Conservation (phyloP, 2,113 vertebrate genomes). For the Actenoides lindsayi region DNA sequence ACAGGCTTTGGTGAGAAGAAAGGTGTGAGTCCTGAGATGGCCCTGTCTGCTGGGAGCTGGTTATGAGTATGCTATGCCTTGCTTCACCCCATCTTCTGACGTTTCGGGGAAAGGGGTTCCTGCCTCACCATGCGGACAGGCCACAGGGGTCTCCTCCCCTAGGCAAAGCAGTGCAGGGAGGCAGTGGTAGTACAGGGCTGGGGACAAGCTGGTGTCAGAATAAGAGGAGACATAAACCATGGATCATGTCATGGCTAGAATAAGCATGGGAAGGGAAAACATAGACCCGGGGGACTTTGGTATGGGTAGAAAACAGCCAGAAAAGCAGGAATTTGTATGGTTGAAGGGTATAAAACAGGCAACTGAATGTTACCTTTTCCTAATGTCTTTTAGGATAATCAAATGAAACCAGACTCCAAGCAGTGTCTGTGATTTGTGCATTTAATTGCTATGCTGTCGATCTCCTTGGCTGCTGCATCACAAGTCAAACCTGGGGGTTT, state of each 20-base stretch:
- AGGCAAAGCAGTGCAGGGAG: rapidly evolving
- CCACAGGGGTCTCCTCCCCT: not conserved
- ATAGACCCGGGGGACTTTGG: not conserved
- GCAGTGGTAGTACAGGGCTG: not conserved
- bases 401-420: not conserved
- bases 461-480: not conserved
- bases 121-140: rapidly evolving
- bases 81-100: not conserved
- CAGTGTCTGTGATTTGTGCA: rapidly evolving
- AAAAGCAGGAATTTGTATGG: not conserved
- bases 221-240: not conserved
- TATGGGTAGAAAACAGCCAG: not conserved
- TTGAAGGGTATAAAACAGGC: not conserved
- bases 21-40: rapidly evolving
- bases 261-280: not conserved
- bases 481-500: not conserved
- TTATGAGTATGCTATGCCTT: rapidly evolving
- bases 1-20: not conserved
- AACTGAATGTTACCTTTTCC: not conserved
- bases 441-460: not conserved
- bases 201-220: not conserved
- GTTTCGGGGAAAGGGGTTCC: not conserved
- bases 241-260: not conserved
- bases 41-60: not conserved
- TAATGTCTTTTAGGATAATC: not conserved